Base-by-base conservation (phyloP, 2,888 invertebrate species). In the Lucinisca nassula region DNA sequence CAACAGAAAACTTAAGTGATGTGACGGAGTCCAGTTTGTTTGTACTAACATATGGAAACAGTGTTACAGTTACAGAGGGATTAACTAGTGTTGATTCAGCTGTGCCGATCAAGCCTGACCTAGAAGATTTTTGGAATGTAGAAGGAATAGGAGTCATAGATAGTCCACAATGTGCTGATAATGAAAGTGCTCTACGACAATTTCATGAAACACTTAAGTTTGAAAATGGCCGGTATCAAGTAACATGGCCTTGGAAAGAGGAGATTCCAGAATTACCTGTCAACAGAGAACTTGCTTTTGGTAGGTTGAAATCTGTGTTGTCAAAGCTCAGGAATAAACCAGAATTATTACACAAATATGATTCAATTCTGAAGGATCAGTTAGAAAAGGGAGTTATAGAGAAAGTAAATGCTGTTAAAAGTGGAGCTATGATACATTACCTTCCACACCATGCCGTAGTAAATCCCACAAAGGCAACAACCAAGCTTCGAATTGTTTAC, bases 41-140 rank as follows among this genome's bases (percentile, higher is more conserved):
- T 27, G 61, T 77, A 27, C 32, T 81, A 4, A 77, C 82, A 24
- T 61, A 77, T 37, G 78, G 81, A 21, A 49, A 17, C 10, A 37
- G 73, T n/a, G 32, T 78, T 27, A n/a, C 17, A 37, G 21, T 40
- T 10, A 73, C 73, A 58, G 45, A 27, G 35, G 49, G 35, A n/a
- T 73, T 82, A 17, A 21, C 73, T 45, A 17, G 24, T 55, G 58
- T 81, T 67, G 85, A 85, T 58, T 37, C 37, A 1, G 35, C 37
- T 0, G 14, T 81, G 0, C 35, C 27, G 30, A 40, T 24, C 1
- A 79, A 76, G 32, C 75, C 70, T 17, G 73, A 80, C 8, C 80
- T 80, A 24, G 74, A 81, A 72, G 85, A 80, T 40, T 84, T 85
- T 32, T 85, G 85, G 81, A 85, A 81, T 17, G n/a, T 80, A n/a